A percentile compares a stretch with the other conserved stretches of the same genome.
phyloP scores from a whole-genome alignment of 1,140 invertebrate species.

The Sitophilus oryzae region DNA sequence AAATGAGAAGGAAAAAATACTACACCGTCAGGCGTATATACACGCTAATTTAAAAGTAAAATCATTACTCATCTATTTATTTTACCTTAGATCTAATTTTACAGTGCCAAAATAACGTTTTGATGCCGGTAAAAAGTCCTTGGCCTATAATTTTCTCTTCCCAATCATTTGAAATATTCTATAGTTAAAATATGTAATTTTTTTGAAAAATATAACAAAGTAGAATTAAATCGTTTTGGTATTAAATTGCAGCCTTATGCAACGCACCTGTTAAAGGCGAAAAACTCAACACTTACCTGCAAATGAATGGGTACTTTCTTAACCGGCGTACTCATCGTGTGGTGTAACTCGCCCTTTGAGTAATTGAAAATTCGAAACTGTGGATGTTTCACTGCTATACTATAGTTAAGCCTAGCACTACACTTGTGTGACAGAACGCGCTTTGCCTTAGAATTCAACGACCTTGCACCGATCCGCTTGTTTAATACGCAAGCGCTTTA shows the following conservation, averaged over 20 bases:
- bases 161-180: neutral
- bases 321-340: conserved; percentile 50
- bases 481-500: neutral
- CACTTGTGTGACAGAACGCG: neutral
- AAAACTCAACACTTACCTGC: conserved; percentile 59
- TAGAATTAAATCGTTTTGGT: neutral
- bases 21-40: neutral
- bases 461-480: conserved; percentile 11
- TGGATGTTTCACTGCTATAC: neutral
- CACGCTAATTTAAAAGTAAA: too few species aligned
- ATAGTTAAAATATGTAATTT: too few species aligned
- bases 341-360: neutral
- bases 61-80: neutral
- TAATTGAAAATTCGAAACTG: neutral
- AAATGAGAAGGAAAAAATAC: neutral
- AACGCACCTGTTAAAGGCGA: conserved; percentile 11
- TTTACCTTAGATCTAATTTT: neutral
- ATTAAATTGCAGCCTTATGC: neutral
- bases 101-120: neutral
- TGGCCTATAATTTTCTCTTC: too few species aligned
- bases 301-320: conserved; percentile 93
- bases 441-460: conserved; percentile 3
- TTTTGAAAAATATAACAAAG: neutral
- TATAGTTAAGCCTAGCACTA: neutral
- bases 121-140: neutral